Evolutionary conservation across 2,797 vertebrate species (phyloP), one percentile per base, ranked within the genome.

Genomic region (Ambastaia sidthimunki): DNA sequence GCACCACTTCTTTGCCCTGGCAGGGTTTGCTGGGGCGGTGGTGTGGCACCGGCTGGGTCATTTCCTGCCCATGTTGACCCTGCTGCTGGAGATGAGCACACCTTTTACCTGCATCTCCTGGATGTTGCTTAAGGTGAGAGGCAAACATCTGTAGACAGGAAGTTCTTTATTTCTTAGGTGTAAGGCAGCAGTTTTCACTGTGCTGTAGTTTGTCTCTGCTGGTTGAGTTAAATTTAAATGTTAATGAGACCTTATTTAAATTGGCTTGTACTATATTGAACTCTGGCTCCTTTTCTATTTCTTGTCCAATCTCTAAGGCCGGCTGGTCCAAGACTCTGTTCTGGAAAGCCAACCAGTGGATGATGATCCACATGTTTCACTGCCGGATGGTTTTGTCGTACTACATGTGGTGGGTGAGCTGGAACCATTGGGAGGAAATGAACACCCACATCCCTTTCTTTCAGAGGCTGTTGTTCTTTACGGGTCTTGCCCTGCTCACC

Each of bases 321-420:
- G 97, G 97, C 86, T 94, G 91, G 90, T 90, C 96, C 0, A 86
- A 82, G 34, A 94, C 92, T 0, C 73, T 91, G 31, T 91, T 98
- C 72, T 99, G 98, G 98, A 96, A 92, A 88, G 92, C 87, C 82
- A 99, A 99, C 89, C 97, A 99, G 91, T 99, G 96, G 97, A 77
- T 97, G 81, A 98, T 99, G 98, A 95, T 99, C 87, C 98, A 99
- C 89, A 92, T 96, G 88, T 99, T 99, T 73, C 98, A 99, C 91
- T 98, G 98, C 80, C 96, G 98, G 13, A 99, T 99, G 96, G 93
- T 99, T 62, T 92, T 99, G 52, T 95, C 94, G 48, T 99, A 99
- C 89, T 96, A 97, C 91, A 95, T 99, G 91, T 99, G 98, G 97
- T 99, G 96, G 96, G 92, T 98, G 41, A 92, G 86, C 71, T 88